These are phyloP conservation scores for Pyrrhia umbra DNA, from an alignment of 2,888 invertebrate genomes.

Conservation along the genomic window DNA sequence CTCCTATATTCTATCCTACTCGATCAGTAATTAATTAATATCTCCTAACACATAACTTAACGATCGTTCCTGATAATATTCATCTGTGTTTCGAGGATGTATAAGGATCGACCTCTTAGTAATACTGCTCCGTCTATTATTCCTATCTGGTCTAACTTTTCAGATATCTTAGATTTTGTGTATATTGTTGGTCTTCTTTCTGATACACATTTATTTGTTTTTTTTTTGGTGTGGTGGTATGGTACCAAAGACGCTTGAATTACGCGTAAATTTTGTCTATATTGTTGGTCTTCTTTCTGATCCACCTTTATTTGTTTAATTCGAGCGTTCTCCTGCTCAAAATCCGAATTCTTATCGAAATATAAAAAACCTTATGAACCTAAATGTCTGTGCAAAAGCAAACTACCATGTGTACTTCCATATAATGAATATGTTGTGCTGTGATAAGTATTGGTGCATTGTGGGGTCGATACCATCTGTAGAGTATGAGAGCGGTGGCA, in stretches of 20 bases:
- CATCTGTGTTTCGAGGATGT: slow-evolving; percentile 12
- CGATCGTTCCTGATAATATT: slow-evolving; percentile 8
- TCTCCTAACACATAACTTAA: slow-evolving; percentile 13
- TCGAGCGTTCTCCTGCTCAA: no score
- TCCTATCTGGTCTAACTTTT: no score
- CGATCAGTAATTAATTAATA: neutral
- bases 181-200: no score
- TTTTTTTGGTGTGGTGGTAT: no score
- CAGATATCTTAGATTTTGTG: no score
- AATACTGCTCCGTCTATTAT: slow-evolving; percentile 50
- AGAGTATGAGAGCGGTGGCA: slow-evolving; percentile 67
- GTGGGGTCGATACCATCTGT: slow-evolving; percentile 76
- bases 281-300: no score
- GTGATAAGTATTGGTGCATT: slow-evolving; percentile 71
- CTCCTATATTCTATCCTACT: neutral
- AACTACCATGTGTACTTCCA: neutral
- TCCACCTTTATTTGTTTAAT: no score
- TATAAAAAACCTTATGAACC: slow-evolving; percentile 1
- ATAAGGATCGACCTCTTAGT: slow-evolving; percentile 11
- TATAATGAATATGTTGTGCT: slow-evolving; percentile 11
- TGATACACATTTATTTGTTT: no score
- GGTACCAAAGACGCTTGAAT: no score
- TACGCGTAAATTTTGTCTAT: no score
- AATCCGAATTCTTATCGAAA: neutral
- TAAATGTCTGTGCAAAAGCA: neutral